phyloP scores from a whole-genome alignment of 2,888 invertebrate species.

The Dioctria rufipes region DNA sequence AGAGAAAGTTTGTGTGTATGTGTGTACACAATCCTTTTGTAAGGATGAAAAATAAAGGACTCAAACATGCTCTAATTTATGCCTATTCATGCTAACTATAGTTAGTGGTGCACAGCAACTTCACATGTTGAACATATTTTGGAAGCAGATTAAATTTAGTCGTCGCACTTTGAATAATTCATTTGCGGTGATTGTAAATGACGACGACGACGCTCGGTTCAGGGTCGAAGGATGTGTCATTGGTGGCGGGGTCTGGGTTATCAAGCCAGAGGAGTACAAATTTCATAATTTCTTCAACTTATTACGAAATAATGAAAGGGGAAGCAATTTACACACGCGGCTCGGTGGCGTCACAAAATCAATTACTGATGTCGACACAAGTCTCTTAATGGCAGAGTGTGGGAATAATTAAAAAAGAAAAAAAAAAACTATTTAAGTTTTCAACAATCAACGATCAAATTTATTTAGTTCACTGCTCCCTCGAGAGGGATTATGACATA shows the following conservation, averaged over 20 bases:
- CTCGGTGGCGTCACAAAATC: background rate
- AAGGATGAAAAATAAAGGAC: conserved; percentile 17
- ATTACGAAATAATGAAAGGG: background rate
- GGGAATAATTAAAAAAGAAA: background rate
- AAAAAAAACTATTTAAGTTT: background rate
- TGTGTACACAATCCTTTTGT: background rate
- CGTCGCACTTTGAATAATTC: conserved; percentile 39
- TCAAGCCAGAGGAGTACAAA: background rate
- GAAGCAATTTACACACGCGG: background rate
- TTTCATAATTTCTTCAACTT: background rate
- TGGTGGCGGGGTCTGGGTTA: background rate
- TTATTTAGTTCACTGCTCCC: conserved; percentile 37
- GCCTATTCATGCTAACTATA: conserved; percentile 20
- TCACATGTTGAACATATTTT: conserved; percentile 42
- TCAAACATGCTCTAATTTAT: conserved; percentile 24
- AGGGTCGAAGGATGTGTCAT: background rate
- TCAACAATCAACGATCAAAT: background rate
- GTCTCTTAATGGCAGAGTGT: background rate
- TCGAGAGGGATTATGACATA: conserved; percentile 3
- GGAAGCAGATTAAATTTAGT: conserved; percentile 26
- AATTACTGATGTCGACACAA: background rate
- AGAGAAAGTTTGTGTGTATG: background rate
- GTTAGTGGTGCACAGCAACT: background rate
- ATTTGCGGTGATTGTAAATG: conserved; percentile 34
- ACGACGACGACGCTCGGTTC: background rate